Conservation (phyloP, 2,113 vertebrate genomes). For the Agapornis roseicollis region DNA sequence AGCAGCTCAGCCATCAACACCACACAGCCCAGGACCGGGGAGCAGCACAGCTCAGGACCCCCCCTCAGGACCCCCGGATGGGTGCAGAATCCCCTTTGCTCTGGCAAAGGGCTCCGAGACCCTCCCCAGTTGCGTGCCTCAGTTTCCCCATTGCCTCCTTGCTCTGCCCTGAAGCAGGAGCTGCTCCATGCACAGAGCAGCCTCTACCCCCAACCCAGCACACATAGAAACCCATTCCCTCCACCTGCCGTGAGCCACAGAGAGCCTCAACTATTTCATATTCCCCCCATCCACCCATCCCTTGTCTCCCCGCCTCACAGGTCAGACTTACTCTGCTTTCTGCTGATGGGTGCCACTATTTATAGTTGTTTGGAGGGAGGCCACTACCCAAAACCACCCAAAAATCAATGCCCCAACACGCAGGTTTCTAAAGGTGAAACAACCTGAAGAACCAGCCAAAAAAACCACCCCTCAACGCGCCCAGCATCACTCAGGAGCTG, state of each 20-base stretch:
- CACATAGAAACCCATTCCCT: fast-evolving
- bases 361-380: neutral
- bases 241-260: neutral
- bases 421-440: neutral
- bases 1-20: neutral
- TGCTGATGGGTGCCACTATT: neutral
- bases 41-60: neutral
- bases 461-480: neutral
- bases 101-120: neutral
- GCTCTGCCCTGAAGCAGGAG: neutral
- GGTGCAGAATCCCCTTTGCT: neutral
- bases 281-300: no score
- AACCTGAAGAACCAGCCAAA: neutral
- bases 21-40: neutral
- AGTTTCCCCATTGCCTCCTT: neutral
- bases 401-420: neutral
- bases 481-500: neutral
- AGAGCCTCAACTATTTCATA: neutral
- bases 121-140: neutral
- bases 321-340: neutral
- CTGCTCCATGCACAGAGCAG: neutral
- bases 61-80: fast-evolving
- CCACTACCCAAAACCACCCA: neutral
- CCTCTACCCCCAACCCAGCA: neutral
- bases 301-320: neutral